Conservation (phyloP, 2,113 vertebrate genomes). For the Microcebus griseorufus region DNA sequence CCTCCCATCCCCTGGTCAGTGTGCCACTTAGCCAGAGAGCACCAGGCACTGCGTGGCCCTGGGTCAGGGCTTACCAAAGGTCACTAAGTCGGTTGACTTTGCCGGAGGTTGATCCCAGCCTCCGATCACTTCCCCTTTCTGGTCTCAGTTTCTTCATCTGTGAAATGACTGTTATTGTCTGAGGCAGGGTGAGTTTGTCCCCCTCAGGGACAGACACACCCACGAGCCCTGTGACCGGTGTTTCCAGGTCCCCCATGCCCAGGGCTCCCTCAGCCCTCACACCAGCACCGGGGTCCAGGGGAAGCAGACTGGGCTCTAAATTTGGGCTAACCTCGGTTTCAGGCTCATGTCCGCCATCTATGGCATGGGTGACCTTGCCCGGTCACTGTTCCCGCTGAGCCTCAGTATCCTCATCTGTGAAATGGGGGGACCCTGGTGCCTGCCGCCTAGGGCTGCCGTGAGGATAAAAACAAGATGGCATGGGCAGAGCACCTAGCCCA, state of each 20-base stretch:
- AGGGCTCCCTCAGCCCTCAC: not conserved
- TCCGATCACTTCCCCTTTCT: conserved; percentile 44
- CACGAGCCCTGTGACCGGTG: not conserved
- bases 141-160: conserved; percentile 35
- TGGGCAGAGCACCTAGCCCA: not conserved
- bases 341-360: not conserved
- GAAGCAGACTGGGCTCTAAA: not conserved
- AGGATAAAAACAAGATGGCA: not conserved
- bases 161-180: not conserved
- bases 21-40: not conserved
- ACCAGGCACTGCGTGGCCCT: not conserved
- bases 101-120: not conserved
- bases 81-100: not conserved
- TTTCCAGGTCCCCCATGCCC: not conserved
- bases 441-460: not conserved
- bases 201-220: not conserved
- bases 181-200: not conserved
- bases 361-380: not conserved
- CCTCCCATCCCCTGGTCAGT: not conserved
- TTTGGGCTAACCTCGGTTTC: not conserved
- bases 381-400: not conserved
- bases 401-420: conserved; percentile 18
- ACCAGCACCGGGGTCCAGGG: not conserved
- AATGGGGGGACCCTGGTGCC: not conserved
- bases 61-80: not conserved